These are phyloP conservation scores for Callospermophilus lateralis DNA, from an alignment of 2,113 vertebrate genomes.

Conservation along the genomic window DNA sequence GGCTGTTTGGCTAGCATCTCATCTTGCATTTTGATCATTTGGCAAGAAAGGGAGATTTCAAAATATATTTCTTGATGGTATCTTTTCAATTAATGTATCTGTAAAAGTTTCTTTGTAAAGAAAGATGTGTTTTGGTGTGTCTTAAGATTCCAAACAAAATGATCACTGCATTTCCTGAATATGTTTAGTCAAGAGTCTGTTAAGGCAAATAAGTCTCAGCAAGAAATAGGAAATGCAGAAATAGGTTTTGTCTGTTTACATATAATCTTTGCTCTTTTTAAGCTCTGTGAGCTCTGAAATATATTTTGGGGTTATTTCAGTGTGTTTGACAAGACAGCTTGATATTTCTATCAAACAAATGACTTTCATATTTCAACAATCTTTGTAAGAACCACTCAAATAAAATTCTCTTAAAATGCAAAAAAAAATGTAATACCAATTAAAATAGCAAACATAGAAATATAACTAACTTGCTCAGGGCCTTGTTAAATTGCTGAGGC, in stretches of 20 bases:
- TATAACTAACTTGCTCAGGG: no score
- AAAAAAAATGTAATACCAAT: no score
- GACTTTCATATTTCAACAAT: conserved; percentile 98
- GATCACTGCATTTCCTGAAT: conserved; percentile 89
- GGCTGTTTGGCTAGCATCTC: conserved; percentile 80
- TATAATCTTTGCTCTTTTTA: conserved; percentile 96
- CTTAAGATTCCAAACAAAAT: conserved; percentile 91
- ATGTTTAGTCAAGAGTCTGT: conserved; percentile 72
- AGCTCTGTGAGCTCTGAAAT: conserved; percentile 99
- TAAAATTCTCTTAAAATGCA: conserved; percentile 87
- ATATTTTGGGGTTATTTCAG: conserved; percentile 94
- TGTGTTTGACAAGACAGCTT: conserved; percentile 95
- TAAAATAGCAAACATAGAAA: no score
- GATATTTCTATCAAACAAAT: conserved; percentile 95
- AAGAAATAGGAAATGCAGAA: conserved; percentile 88
- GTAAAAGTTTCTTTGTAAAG: conserved; percentile 93
- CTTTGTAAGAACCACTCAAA: conserved; percentile 97
- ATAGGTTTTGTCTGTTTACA: conserved; percentile 92
- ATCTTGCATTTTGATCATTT: conserved; percentile 81
- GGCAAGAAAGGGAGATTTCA: conserved; percentile 83
- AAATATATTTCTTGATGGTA: conserved; percentile 89
- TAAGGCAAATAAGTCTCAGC: conserved; percentile 71
- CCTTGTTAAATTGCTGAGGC: no score
- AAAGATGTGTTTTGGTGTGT: conserved; percentile 90
- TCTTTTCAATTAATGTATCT: conserved; percentile 91